Evolutionary conservation across 2,113 vertebrate genomes (phyloP).

Genomic region (Oryzias woworae): DNA sequence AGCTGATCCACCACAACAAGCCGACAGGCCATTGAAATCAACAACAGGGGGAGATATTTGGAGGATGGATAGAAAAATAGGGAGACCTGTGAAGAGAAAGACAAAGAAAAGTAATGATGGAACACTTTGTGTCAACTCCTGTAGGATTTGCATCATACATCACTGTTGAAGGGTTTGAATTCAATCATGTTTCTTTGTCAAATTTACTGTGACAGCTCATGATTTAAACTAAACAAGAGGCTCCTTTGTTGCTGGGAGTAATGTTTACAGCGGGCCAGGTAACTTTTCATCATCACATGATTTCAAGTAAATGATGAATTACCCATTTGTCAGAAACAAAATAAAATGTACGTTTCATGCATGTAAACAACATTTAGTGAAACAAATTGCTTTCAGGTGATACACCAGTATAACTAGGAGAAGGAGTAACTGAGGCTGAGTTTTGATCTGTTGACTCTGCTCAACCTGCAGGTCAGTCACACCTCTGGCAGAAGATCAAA

Average conservation of each 20-base stretch:
- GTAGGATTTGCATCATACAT: not conserved
- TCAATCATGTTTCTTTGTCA: not conserved
- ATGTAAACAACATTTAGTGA: no score
- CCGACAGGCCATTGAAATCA: constrained; percentile 43
- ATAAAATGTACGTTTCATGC: no score
- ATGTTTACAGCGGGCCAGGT: no score
- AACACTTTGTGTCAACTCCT: not conserved
- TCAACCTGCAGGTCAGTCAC: no score
- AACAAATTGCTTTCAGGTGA: no score
- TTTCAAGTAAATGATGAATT: no score
- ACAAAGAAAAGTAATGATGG: not conserved
- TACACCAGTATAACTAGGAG: no score
- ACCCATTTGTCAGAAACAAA: no score
- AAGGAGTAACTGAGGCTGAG: no score
- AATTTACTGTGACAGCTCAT: not conserved
- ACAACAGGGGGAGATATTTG: constrained; percentile 8
- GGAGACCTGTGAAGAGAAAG: not conserved
- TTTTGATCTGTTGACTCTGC: no score
- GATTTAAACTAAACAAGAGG: not conserved
- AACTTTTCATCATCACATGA: no score
- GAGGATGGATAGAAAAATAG: constrained; percentile 5
- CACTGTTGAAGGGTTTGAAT: not conserved
- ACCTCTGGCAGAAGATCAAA: no score
- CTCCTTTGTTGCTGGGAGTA: not conserved
- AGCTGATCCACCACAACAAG: constrained; percentile 26